These are phyloP conservation scores for Monochamus saltuarius DNA, from an alignment of 1,140 invertebrate species.

Conservation along the genomic window DNA sequence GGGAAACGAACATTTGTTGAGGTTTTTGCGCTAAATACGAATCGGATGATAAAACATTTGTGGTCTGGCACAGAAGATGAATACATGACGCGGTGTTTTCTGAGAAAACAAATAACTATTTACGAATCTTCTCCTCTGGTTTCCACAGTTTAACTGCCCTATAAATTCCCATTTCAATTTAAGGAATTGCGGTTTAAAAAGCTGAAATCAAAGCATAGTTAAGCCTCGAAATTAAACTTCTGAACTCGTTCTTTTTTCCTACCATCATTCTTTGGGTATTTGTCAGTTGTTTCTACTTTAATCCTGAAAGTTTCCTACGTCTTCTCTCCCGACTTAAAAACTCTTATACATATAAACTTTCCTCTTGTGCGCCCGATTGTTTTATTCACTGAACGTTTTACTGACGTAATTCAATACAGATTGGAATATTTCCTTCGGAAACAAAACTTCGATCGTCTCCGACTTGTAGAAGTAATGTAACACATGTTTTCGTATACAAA, in stretches of 20 bases:
- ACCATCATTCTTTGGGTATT: conserved; percentile 6
- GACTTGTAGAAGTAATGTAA: background rate
- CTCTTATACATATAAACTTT: conserved; percentile 2
- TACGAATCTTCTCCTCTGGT: no score
- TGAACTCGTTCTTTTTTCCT: background rate
- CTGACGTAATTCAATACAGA: background rate
- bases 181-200: background rate
- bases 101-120: no score
- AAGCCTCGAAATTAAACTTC: conserved; percentile 11
- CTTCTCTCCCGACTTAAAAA: background rate
- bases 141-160: no score
- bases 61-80: no score
- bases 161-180: conserved; percentile 3
- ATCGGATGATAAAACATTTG: no score
- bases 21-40: no score
- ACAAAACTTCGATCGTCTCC: background rate
- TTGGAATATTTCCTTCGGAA: background rate
- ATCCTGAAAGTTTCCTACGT: conserved; percentile 6
- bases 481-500: background rate
- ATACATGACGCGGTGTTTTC: no score
- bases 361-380: background rate
- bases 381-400: conserved; percentile 4
- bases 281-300: conserved; percentile 16
- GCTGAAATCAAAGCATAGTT: conserved; percentile 10
- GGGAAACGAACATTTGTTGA: no score